Evolutionary conservation across 92 coral and sea anemone genomes (phyloP), one percentile per base, ranked within the genome.

Genomic region (Porites rus): DNA sequence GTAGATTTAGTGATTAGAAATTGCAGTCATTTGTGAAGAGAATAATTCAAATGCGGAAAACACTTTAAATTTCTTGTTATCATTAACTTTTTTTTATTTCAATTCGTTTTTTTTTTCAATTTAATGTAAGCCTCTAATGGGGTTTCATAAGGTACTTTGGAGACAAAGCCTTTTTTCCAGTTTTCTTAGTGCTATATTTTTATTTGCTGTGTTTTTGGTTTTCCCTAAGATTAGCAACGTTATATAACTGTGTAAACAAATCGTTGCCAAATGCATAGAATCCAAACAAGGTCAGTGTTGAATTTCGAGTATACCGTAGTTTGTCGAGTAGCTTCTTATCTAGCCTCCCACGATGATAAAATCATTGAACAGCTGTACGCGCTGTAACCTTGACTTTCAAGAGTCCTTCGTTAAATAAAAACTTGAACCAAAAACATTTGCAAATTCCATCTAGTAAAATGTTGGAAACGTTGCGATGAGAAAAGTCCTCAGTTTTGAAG

Each of bases 381-480:
- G 11, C 61, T 14, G 16, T 7, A 2, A 21, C 64, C 64, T 74
- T 20, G 21, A 74, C 43, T 74, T 63, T 74, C 51, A 31, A 72
- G 58, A 46, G 19, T 50, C 14, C 22, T 17, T 1, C 53, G 54
- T 62, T 52, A 6, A 10, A 2, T 3, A 53, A 52, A 56, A 56
- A 14, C 16, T 56, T 10, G 16, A 28, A 74, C 54, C 52, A 74
- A 24, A 22, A 46, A 73, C 18, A 50, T 9, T 52, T 14, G 9
- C 62, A 53, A 74, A 74, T 74, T 74, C 78, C 78, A 74, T 74
- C 54, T 74, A 10, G 78, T 19, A 51, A 74, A 74, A 74, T 74
- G 17, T 19, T 52, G 43, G 22, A 50, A 18, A 51, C 76, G 13
- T 31, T 12, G 51, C 51, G 7, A 4, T 38, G 31, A 69, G 51